These are phyloP conservation scores for Acrocephalus arundinaceus DNA, from an alignment of 2,113 vertebrate genomes.

Conservation along the genomic window DNA sequence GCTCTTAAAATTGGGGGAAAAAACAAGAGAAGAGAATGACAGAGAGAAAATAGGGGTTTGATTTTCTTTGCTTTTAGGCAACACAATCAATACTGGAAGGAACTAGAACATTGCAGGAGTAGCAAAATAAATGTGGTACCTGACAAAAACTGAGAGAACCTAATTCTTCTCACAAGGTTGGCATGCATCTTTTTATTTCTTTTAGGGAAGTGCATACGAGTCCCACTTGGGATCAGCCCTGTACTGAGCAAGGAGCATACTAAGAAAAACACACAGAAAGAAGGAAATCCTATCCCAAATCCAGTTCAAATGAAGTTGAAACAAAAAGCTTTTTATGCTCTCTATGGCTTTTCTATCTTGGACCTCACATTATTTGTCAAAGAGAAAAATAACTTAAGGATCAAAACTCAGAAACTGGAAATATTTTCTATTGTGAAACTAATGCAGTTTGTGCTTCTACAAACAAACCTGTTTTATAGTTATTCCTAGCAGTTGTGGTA, in stretches of 20 bases:
- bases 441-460: background rate
- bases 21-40: background rate
- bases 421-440: background rate
- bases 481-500: background rate
- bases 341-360: background rate
- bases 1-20: background rate
- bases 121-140: background rate
- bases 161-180: background rate
- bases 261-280: background rate
- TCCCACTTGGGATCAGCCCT: background rate
- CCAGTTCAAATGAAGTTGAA: background rate
- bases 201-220: accelerated
- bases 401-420: background rate
- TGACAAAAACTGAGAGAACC: background rate
- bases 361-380: background rate
- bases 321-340: background rate
- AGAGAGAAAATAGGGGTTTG: background rate
- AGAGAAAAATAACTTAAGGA: background rate
- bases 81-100: background rate
- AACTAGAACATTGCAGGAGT: background rate
- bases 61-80: background rate
- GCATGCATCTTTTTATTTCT: background rate
- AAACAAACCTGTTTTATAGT: background rate
- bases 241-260: background rate
- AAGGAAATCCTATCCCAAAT: background rate